phyloP scores from a whole-genome alignment of 2,888 invertebrate genomes.

The Caprella mutica region DNA sequence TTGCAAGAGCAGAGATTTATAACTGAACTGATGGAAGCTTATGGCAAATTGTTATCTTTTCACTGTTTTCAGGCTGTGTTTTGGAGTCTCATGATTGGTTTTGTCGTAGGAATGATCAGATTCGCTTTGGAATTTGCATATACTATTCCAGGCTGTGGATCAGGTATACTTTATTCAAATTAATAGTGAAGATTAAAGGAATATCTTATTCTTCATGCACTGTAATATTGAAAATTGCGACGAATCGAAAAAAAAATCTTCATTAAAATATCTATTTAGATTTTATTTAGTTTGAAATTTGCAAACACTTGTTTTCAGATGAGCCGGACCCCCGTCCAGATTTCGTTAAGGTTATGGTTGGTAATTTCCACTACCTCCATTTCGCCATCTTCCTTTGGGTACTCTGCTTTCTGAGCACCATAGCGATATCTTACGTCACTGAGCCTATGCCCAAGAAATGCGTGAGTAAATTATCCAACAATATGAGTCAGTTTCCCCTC shows the following conservation, averaged over 20 bases:
- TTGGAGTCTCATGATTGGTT: conserved; percentile 47
- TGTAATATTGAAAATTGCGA: no score
- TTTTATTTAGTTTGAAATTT: no score
- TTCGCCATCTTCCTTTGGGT: conserved; percentile 46
- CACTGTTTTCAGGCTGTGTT: conserved; percentile 46
- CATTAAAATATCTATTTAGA: no score
- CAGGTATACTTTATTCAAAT: no score
- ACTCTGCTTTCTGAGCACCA: conserved; percentile 40
- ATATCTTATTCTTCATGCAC: no score
- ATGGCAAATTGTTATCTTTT: background rate
- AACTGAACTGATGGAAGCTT: background rate
- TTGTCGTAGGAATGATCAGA: conserved; percentile 44
- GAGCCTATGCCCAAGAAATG: conserved; percentile 42
- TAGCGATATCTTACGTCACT: conserved; percentile 43
- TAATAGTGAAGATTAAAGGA: no score
- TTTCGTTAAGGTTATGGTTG: conserved; percentile 37
- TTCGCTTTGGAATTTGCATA: conserved; percentile 47
- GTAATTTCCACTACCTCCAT: conserved; percentile 43
- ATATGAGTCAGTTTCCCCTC: no score
- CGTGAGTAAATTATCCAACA: no score
- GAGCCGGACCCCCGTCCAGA: conserved; percentile 38
- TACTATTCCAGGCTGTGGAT: conserved; percentile 42
- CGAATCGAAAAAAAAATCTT: no score
- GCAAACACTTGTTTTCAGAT: conserved; percentile 13
- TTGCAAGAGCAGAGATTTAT: background rate